phyloP scores from a whole-genome alignment of 1,140 invertebrate genomes.

The Trissolcus basalis region DNA sequence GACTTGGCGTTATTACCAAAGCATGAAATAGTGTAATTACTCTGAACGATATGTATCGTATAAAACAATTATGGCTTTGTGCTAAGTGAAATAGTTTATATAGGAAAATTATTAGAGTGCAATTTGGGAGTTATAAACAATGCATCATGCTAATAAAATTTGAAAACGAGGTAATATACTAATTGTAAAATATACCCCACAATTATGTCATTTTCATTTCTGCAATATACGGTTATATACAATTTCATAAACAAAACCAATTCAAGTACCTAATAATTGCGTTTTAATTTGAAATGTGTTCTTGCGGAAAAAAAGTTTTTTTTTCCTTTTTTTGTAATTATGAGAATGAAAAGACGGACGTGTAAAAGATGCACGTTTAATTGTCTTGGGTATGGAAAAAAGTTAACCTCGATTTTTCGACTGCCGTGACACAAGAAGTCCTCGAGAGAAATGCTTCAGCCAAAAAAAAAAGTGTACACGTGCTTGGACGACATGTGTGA shows the following conservation, averaged over 20 bases:
- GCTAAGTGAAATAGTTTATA: slow-evolving; percentile 26
- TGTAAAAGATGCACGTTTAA: too few species aligned
- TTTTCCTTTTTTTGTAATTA: too few species aligned
- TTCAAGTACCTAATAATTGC: too few species aligned
- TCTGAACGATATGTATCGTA: slow-evolving; percentile 19
- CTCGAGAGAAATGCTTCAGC: slow-evolving; percentile 10
- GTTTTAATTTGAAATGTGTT: too few species aligned
- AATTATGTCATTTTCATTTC: background rate
- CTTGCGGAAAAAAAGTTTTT: too few species aligned
- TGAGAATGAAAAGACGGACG: too few species aligned
- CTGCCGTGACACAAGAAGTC: background rate
- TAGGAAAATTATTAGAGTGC: slow-evolving; percentile 14
- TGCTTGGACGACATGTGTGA: slow-evolving; percentile 9
- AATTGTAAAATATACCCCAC: background rate
- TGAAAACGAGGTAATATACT: slow-evolving; percentile 5
- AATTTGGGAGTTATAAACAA: background rate
- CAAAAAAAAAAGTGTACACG: slow-evolving; percentile 25
- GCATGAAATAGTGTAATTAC: slow-evolving; percentile 37
- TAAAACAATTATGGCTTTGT: slow-evolving; percentile 37
- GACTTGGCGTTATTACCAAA: slow-evolving; percentile 17
- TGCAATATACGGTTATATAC: background rate
- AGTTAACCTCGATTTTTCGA: slow-evolving; percentile 9
- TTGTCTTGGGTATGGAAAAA: background rate
- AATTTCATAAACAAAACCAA: too few species aligned
- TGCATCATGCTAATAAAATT: slow-evolving; percentile 6